Percentiles rank a stretch among this genome's conserved stretches.
These are phyloP conservation scores for Orchesellides sinensis DNA, from an alignment of 2,888 invertebrate species.

Conservation along the genomic window DNA sequence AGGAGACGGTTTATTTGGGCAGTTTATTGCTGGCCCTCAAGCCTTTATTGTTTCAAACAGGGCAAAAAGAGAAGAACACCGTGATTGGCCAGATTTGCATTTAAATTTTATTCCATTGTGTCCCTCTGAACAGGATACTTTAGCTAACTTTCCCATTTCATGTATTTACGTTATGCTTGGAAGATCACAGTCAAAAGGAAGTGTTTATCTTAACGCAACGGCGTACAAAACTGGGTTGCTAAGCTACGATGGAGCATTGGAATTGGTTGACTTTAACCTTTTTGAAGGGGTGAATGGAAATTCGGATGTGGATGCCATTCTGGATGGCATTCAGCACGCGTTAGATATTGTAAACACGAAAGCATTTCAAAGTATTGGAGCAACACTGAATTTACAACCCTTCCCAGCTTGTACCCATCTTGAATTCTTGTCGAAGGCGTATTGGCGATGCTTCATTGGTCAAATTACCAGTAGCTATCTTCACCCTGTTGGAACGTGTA, in stretches of 20 bases:
- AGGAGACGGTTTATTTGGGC: neutral
- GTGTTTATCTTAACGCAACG: neutral
- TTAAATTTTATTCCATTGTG: slow-evolving; percentile 17
- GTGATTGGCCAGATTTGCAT: slow-evolving; percentile 24
- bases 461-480: neutral
- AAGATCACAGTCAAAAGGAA: slow-evolving; percentile 10
- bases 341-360: neutral
- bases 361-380: neutral
- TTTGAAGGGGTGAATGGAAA: neutral
- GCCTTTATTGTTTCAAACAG: slow-evolving; percentile 17
- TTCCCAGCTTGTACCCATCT: neutral
- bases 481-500: slow-evolving; percentile 7
- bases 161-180: neutral
- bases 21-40: slow-evolving; percentile 8
- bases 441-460: neutral
- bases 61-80: slow-evolving; percentile 14
- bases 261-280: slow-evolving; percentile 23
- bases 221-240: slow-evolving; percentile 10
- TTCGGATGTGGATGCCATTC: neutral
- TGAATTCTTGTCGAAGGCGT: neutral
- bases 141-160: neutral
- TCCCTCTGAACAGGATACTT: neutral
- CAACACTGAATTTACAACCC: neutral
- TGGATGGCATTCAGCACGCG: neutral
- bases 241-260: slow-evolving; percentile 8